A percentile compares a stretch with the other conserved stretches of the same genome.
Conservation (phyloP, 2,888 invertebrate genomes). For the Horisme vitalbata region DNA sequence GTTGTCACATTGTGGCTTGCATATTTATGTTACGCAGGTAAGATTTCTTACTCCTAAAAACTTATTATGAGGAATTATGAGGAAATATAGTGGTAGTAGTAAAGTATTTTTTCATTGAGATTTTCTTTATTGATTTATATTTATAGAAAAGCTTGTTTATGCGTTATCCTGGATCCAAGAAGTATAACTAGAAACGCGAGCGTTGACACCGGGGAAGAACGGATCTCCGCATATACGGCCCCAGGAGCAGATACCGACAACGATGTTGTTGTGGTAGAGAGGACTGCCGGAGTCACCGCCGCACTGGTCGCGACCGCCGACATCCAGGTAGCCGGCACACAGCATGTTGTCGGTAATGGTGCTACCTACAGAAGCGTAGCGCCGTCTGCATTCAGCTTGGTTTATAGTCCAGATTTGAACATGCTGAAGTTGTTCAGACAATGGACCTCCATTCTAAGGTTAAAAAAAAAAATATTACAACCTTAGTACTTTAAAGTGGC, state of each 20-base stretch:
- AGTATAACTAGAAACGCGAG: conserved; percentile 36
- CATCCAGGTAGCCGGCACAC: conserved; percentile 41
- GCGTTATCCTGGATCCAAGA: conserved; percentile 46
- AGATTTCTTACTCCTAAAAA: no score
- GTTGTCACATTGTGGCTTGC: no score
- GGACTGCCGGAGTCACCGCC: conserved; percentile 46
- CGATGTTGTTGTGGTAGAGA: conserved; percentile 39
- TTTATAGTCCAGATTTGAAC: conserved; percentile 44
- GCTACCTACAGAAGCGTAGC: conserved; percentile 22
- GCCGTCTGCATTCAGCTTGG: conserved; percentile 34
- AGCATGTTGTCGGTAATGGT: conserved; percentile 42
- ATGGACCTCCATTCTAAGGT: conserved; percentile 27
- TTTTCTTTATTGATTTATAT: no score
- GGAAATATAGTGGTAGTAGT: no score
- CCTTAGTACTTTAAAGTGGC: no score
- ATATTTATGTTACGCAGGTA: no score
- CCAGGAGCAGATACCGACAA: conserved; percentile 45
- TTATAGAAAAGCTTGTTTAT: conserved; percentile 25
- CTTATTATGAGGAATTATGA: no score
- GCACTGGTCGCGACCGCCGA: conserved; percentile 44
- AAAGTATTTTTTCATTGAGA: no score
- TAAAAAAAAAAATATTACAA: background rate
- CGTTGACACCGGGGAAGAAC: conserved; percentile 39
- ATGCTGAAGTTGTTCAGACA: conserved; percentile 43
- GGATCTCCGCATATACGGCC: conserved; percentile 37